Base-by-base conservation (phyloP, 2,888 invertebrate genomes). In the Pseudococcus longispinus region DNA sequence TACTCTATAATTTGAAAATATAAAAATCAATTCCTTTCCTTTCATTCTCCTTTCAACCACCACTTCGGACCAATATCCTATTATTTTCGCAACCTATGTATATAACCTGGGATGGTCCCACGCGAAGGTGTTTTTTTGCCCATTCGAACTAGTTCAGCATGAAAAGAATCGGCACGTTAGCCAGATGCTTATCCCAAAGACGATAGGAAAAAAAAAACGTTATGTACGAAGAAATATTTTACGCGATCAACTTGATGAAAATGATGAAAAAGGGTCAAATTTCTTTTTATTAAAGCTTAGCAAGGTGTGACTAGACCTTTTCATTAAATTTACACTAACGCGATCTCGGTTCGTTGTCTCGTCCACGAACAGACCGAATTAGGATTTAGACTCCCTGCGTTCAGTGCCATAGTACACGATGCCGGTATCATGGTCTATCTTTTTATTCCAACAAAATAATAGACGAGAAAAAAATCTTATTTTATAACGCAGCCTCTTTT, bases 251-350 rank as follows among this genome's bases (percentile, higher is more conserved):
- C 42, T 70, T 65, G 20, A 46, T 65, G n/a, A 23, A 46, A 20
- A 32, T 85, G 85, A 85, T 70, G 85, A 85, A 85, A 85, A 85
- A 70, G 85, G 85, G 85, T 85, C 85, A 85, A 85, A 85, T 85
- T 85, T 85, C 85, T 85, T 85, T 85, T 85, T 85, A 65, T 70
- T 70, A 85, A 85, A 85, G 85, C 60, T 85, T 85, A 85, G 85
- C 85, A 85, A 85, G 85, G 85, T 85, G 85, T 85, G 85, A 85
- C 85, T 85, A 70, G 85, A 55, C 44, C 85, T 85, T 70, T 85
- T 85, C 70, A 85, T 85, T 85, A 85, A 85, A 85, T 85, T 85
- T 85, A 85, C 74, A 85, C 85, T 85, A 85, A 85, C 85, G 85
- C 85, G 85, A 85, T 85, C 60, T 44, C 44, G 20, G 29, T 18